Evolutionary conservation across 2,888 invertebrate species (phyloP).

Genomic region (Drosophila cognata): DNA sequence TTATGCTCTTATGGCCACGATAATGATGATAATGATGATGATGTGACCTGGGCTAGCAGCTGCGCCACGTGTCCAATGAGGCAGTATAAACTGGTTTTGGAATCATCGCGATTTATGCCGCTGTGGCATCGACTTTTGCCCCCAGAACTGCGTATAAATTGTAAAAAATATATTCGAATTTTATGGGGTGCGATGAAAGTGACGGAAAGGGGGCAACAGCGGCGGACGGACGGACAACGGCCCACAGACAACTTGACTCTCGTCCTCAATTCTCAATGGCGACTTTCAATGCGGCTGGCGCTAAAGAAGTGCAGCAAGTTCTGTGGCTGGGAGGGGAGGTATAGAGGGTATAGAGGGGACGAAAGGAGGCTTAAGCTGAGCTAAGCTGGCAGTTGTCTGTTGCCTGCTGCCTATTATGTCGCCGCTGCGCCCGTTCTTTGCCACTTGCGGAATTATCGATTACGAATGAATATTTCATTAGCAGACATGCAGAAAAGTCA

Average conservation of each 20-base stretch:
- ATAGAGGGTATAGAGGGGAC: neutral
- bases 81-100: slow-evolving; percentile 41
- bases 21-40: slow-evolving; percentile 13
- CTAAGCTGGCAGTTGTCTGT: slow-evolving; percentile 41
- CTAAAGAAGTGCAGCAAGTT: slow-evolving; percentile 10
- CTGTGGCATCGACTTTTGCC: slow-evolving; percentile 21
- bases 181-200: slow-evolving; percentile 27
- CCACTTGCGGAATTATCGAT: slow-evolving; percentile 79
- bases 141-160: slow-evolving; percentile 62
- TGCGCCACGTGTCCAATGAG: slow-evolving; percentile 32
- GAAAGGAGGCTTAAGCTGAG: slow-evolving; percentile 3
- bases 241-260: slow-evolving; percentile 69
- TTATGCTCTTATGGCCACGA: slow-evolving; percentile 10
- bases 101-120: slow-evolving; percentile 51
- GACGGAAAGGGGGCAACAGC: neutral
- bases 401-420: slow-evolving; percentile 67
- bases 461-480: slow-evolving; percentile 79
- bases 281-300: slow-evolving; percentile 68
- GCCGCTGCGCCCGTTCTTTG: slow-evolving; percentile 46
- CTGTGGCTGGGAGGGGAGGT: neutral
- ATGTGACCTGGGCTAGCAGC: slow-evolving; percentile 24
- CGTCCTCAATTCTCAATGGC: slow-evolving; percentile 71
- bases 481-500: slow-evolving; percentile 42
- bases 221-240: slow-evolving; percentile 6
- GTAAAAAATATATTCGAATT: slow-evolving; percentile 62